Evolutionary conservation across 2,888 invertebrate species (phyloP), one percentile per base, ranked within the genome.

Genomic region (Dorcus hopei): DNA sequence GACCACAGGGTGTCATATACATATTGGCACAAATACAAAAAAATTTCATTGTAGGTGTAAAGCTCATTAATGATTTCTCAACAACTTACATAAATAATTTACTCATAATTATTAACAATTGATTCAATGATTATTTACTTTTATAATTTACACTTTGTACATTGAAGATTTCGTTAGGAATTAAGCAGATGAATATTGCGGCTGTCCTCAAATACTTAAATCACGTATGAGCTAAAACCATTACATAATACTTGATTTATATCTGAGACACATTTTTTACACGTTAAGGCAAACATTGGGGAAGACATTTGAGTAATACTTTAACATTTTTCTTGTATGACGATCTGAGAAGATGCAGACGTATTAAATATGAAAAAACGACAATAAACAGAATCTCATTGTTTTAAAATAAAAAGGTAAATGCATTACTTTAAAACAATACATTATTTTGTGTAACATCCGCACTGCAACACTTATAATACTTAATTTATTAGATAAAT

Each of bases 201-300:
- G 6, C 26, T 33, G 26, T 33, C 3, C 26, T 33, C 26, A 4
- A 33, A 33, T 33, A 33, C 16, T 9, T 38, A 43, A 14, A 48
- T 33, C 38, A 52, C 58, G 57, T 54, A 51, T 49, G 14, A 42
- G 38, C 8, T 19, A 11, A 52, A 23, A 42, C 42, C 33, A 52
- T 38, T 56, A 49, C 26, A 43, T 47, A 57, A 45, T 38, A 43
- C 38, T 19, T 19, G 40, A 9, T 52, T 47, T 38, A 50, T 45
- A 43, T 56, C 45, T 43, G 49, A 52, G 54, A 58, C 53, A 54
- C 38, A 41, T 55, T 56, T 19, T 45, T 47, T 48, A 48, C 47
- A 54, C 47, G 52, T 54, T 65, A 65, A 65, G 65, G 65, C 65
- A 65, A 59, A 63, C 52, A 41, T 58, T 57, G 63, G 64, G 65